Evolutionary conservation across 2,113 vertebrate genomes (phyloP), one percentile per base, ranked within the genome.

Genomic region (Bos taurus): DNA sequence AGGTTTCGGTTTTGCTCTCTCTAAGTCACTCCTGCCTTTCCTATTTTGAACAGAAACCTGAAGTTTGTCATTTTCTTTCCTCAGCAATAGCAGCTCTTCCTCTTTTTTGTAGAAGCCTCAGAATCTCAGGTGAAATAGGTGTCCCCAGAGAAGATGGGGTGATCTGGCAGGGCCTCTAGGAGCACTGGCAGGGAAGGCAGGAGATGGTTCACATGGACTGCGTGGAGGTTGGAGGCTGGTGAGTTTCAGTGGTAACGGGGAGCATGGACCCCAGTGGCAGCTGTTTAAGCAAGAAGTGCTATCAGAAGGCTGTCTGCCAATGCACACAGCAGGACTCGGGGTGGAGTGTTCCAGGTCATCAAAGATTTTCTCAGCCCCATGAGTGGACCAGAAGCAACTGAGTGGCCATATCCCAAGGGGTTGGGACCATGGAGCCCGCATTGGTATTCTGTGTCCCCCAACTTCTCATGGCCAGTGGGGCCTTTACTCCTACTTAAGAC

Each of bases 381-480:
- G 1, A 71, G 3, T 26, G 33, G 82, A 67, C 23, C 11, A 19
- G 60, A 78, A 85, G 59, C 7, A 28, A 62, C 50, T 28, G 26
- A 87, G 6, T 6, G 26, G 71, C 56, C 11, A 3, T 7, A 40
- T 50, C 46, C 17, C 9, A 6, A 50, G 91, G 48, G 28, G 6
- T 26, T 10, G 1, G 26, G 17, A 12, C 7, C 23, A 0, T 2
- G 52, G 57, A 21, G 57, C 9, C 7, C 7, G 15, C 0, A 2
- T 1, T 3, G 23, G 6, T 85, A 3, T 48, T 56, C 15, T 17
- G 15, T 57, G 50, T 56, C n/a, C 30, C 5, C 26, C 3, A 15
- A 1, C 3, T 1, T 48, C 50, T 91, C 78, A 4, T 1, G n/a
- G 30, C 7, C 26, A 50, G 46, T 19, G 26, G 50, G 74, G 16